A percentile compares a stretch with the other conserved stretches of the same genome.
These are phyloP conservation scores for Sebastes diploproa DNA, from an alignment of 2,797 vertebrate genomes.

Conservation along the genomic window DNA sequence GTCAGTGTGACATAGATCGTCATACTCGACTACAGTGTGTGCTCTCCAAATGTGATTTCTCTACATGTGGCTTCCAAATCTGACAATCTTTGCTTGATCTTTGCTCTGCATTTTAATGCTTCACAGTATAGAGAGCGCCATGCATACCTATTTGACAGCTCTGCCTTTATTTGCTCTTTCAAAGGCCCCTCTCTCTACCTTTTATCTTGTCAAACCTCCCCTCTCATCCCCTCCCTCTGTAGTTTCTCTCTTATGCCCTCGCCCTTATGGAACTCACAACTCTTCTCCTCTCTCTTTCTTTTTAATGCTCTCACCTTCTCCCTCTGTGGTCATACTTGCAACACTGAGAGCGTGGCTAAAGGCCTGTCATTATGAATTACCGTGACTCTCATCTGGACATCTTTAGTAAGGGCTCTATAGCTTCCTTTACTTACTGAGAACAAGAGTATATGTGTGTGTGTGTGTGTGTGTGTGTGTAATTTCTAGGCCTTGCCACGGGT, in stretches of 20 bases:
- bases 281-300: neutral
- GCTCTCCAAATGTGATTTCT: neutral
- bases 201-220: constrained; percentile 48
- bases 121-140: neutral
- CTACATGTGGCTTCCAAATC: neutral
- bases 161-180: constrained; percentile 44
- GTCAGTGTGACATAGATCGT: neutral
- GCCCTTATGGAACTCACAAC: constrained; percentile 14
- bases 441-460: constrained; percentile 31
- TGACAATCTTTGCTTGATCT: constrained; percentile 23
- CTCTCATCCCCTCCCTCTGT: constrained; percentile 31
- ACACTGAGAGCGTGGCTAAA: constrained; percentile 67
- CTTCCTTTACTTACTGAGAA: constrained; percentile 43
- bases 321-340: constrained; percentile 42
- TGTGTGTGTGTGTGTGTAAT: constrained; percentile 37
- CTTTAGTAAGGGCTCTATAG: constrained; percentile 56
- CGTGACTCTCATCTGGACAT: constrained; percentile 60
- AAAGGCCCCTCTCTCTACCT: constrained; percentile 40
- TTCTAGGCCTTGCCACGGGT: constrained; percentile 32
- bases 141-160: constrained; percentile 51
- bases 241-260: constrained; percentile 20
- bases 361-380: constrained; percentile 70
- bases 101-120: constrained; percentile 35
- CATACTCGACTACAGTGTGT: neutral
- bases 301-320: constrained; percentile 45